These are phyloP conservation scores for Entomobrya multifasciata DNA, from an alignment of 2,888 invertebrate species.

Conservation along the genomic window DNA sequence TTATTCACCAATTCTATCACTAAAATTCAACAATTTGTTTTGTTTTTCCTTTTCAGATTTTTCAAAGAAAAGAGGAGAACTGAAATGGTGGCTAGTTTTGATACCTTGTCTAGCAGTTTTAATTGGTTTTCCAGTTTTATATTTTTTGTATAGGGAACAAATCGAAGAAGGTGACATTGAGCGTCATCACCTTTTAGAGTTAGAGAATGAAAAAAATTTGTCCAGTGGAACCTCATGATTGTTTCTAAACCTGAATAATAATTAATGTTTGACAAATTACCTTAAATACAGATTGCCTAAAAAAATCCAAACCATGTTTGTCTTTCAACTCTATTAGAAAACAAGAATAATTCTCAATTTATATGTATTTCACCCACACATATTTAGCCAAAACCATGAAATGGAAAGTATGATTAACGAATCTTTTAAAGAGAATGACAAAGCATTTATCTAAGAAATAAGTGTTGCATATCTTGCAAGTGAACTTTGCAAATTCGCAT, in stretches of 20 bases:
- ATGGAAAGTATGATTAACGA: too few species aligned
- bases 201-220: neutral
- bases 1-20: too few species aligned
- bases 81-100: slow-evolving; percentile 78
- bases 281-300: slow-evolving; percentile 6
- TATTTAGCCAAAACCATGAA: too few species aligned
- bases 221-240: neutral
- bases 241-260: neutral
- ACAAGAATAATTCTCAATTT: too few species aligned
- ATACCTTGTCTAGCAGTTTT: slow-evolving; percentile 76
- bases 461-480: too few species aligned
- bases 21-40: neutral
- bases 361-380: too few species aligned
- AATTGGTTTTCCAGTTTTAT: slow-evolving; percentile 76
- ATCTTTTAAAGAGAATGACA: too few species aligned
- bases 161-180: slow-evolving; percentile 44
- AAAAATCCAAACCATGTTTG: neutral
- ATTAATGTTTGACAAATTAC: neutral
- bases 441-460: too few species aligned
- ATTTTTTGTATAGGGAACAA: slow-evolving; percentile 75
- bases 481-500: too few species aligned
- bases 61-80: slow-evolving; percentile 54
- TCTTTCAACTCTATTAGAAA: neutral
- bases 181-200: neutral
- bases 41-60: slow-evolving; percentile 51